phyloP scores from a whole-genome alignment of 92 coral and sea anemone species.

The Bergia puertoricense region DNA sequence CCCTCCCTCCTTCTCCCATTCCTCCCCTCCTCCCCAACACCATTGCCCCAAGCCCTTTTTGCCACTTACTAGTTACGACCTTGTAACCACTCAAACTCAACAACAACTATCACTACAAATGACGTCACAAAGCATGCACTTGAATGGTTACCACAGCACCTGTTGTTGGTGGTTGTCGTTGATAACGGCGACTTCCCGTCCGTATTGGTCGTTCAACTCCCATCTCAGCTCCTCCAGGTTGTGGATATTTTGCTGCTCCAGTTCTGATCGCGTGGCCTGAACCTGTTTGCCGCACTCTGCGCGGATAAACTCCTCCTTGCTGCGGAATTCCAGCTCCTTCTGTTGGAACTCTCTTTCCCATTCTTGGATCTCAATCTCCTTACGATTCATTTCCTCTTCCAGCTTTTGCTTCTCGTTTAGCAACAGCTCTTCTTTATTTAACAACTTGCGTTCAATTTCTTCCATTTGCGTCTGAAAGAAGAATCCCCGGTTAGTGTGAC shows the following conservation, averaged over 20 bases:
- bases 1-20: background rate
- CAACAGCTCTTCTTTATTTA: constrained; percentile 82
- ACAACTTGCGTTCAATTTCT: constrained; percentile 80
- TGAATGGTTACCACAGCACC: constrained; percentile 86
- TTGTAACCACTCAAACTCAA: background rate
- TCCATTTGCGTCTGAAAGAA: constrained; percentile 75
- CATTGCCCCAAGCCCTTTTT: background rate
- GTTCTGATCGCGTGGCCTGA: constrained; percentile 61
- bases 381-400: constrained; percentile 85
- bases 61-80: background rate
- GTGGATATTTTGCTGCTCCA: constrained; percentile 71
- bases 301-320: constrained; percentile 66
- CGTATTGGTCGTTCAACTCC: constrained; percentile 83
- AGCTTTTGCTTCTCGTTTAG: constrained; percentile 79
- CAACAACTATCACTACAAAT: background rate
- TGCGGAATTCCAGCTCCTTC: constrained; percentile 72
- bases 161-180: constrained; percentile 79
- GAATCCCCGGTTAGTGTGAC: background rate
- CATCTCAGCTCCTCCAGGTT: constrained; percentile 83
- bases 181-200: constrained; percentile 75
- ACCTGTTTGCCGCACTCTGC: constrained; percentile 62
- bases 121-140: constrained; percentile 9
- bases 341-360: constrained; percentile 94
- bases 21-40: no score
- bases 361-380: constrained; percentile 83